Evolutionary conservation across 1,140 invertebrate genomes (phyloP).

Genomic region (Calliopsis andreniformis): DNA sequence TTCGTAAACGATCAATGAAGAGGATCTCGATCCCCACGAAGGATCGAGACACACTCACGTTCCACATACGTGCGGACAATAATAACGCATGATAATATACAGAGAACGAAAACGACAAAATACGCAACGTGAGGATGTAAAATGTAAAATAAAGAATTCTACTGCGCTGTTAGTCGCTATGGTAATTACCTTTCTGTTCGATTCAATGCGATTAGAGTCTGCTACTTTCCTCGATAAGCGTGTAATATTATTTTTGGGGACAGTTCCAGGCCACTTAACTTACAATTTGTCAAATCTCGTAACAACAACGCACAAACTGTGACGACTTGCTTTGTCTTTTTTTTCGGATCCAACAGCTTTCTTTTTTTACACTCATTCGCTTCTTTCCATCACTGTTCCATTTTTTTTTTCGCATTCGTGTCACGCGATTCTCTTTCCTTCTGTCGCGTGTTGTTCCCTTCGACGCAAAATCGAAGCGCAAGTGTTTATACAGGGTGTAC

Average conservation of each 20-base stretch:
- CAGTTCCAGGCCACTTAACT: constrained; percentile 37
- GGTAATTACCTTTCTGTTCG: constrained; percentile 78
- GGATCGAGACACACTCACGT: constrained; percentile 9
- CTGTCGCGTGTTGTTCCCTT: not conserved
- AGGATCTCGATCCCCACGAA: not conserved
- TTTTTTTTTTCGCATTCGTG: not conserved
- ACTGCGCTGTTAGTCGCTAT: constrained; percentile 65
- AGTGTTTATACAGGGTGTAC: no score
- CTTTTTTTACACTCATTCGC: not conserved
- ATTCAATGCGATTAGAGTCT: constrained; percentile 63
- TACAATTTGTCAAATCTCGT: not conserved
- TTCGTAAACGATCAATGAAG: not conserved
- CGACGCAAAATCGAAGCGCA: not conserved
- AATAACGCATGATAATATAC: constrained; percentile 46
- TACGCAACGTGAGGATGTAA: constrained; percentile 53
- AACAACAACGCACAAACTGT: constrained; percentile 8
- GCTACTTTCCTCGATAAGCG: constrained; percentile 36
- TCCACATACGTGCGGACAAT: constrained; percentile 52
- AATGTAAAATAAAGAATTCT: constrained; percentile 58
- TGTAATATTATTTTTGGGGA: constrained; percentile 18
- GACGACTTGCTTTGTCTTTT: no score
- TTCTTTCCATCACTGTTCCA: not conserved
- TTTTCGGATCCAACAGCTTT: not conserved
- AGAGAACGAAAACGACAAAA: constrained; percentile 47
- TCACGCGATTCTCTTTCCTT: not conserved